These are phyloP conservation scores for Todus mexicanus DNA, from an alignment of 2,797 vertebrate species.

Conservation along the genomic window DNA sequence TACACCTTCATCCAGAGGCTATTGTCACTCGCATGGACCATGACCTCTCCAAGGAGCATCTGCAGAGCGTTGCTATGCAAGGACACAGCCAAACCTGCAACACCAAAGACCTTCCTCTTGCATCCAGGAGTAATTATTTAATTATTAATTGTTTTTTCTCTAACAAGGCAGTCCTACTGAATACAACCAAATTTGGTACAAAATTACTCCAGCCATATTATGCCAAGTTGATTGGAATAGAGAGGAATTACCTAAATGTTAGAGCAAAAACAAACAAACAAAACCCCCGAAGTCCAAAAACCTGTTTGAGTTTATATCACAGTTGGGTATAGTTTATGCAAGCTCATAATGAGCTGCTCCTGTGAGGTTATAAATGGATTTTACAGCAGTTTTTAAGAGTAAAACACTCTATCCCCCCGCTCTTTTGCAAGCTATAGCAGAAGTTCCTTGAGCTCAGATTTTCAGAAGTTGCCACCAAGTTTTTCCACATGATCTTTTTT, in stretches of 20 bases:
- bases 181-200: neutral
- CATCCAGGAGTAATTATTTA: neutral
- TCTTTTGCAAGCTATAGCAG: neutral
- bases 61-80: neutral
- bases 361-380: neutral
- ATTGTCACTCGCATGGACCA: accelerated
- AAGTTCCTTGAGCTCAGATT: neutral
- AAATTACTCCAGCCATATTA: neutral
- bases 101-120: neutral
- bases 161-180: neutral
- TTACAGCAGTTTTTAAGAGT: neutral
- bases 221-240: neutral
- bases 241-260: neutral
- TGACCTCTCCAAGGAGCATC: neutral
- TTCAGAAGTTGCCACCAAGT: neutral
- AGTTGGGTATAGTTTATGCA: neutral
- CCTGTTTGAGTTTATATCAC: neutral
- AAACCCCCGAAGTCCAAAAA: neutral
- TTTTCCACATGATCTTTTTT: neutral
- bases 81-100: neutral
- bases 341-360: too few relatives aligned
- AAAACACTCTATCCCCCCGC: neutral
- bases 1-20: neutral
- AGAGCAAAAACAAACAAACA: neutral
- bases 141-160: neutral